These are phyloP conservation scores for Frankliniella fusca DNA, from an alignment of 2,888 invertebrate genomes.

Conservation along the genomic window DNA sequence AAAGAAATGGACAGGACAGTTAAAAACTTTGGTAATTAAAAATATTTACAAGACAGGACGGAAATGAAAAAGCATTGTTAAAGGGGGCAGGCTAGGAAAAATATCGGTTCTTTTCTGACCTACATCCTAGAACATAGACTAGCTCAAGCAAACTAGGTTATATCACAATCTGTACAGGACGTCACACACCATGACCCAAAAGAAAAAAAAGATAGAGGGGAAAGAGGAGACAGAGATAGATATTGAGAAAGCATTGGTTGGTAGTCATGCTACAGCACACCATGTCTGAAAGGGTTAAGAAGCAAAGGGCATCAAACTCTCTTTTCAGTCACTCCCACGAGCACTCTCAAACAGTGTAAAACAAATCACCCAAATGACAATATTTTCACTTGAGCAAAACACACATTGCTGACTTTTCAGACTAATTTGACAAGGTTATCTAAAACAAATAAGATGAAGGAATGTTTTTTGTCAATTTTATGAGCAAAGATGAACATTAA, in stretches of 20 bases:
- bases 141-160: slow-evolving; percentile 15
- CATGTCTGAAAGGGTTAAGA: slow-evolving; percentile 20
- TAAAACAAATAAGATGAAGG: too few relatives aligned
- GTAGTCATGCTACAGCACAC: slow-evolving; percentile 25
- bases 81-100: background rate
- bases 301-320: slow-evolving; percentile 9
- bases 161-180: slow-evolving; percentile 20
- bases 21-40: background rate
- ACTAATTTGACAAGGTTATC: too few relatives aligned
- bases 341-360: slow-evolving; percentile 2
- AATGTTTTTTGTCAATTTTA: too few relatives aligned
- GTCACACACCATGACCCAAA: slow-evolving; percentile 18
- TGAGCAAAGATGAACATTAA: too few relatives aligned
- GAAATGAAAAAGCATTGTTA: background rate
- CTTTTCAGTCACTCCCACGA: slow-evolving; percentile 17
- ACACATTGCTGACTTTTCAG: background rate
- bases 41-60: background rate
- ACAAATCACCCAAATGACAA: background rate
- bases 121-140: slow-evolving; percentile 18
- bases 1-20: background rate
- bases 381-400: background rate
- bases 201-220: background rate
- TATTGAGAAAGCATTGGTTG: slow-evolving; percentile 10
- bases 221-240: background rate
- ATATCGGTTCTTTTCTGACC: background rate